These are phyloP conservation scores for Lottia scabra DNA, from an alignment of 2,888 invertebrate genomes.

Conservation along the genomic window DNA sequence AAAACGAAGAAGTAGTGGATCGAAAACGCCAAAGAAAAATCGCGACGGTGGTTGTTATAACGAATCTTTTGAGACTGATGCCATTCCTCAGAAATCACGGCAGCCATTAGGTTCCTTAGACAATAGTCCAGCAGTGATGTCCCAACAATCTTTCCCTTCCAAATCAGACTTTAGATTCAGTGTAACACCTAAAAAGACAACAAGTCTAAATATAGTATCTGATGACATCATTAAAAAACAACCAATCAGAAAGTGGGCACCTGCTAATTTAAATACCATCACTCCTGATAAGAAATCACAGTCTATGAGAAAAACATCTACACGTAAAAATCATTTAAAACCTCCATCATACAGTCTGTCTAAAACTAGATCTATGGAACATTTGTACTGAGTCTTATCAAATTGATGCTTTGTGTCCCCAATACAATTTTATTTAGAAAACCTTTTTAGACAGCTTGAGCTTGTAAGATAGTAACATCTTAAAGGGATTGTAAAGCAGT, in stretches of 20 bases:
- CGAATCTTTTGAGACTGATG: neutral
- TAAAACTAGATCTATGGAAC: neutral
- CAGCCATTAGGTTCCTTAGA: slow-evolving; percentile 45
- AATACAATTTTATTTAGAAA: no score
- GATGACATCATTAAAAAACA: neutral
- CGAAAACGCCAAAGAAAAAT: neutral
- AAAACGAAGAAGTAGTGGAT: neutral
- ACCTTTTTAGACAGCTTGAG: no score
- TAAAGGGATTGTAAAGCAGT: no score
- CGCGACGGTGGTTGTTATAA: neutral
- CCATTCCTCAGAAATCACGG: slow-evolving; percentile 8
- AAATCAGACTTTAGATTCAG: neutral
- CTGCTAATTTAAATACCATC: neutral
- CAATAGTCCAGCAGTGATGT: slow-evolving; percentile 47
- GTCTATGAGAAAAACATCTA: neutral
- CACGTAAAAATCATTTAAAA: neutral
- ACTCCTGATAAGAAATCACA: neutral
- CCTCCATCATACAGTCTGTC: neutral
- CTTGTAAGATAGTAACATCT: no score
- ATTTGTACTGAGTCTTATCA: neutral
- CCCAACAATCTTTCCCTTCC: neutral
- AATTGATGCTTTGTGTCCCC: no score
- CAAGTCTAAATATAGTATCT: neutral
- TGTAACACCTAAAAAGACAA: neutral
- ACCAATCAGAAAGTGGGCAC: neutral